phyloP scores from a whole-genome alignment of 2,797 vertebrate species.

The Danio choprae region DNA sequence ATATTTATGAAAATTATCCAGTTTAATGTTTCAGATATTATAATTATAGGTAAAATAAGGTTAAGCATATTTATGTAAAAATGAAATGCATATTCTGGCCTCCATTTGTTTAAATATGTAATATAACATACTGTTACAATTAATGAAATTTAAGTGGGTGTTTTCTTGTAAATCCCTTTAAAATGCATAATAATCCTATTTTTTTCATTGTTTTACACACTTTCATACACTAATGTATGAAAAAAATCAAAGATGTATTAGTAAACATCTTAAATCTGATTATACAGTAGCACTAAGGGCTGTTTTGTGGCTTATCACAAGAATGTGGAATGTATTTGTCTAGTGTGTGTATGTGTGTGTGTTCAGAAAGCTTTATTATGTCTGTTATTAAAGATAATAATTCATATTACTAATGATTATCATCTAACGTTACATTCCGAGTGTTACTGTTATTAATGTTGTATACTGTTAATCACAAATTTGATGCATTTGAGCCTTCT shows the following conservation, averaged over 20 bases:
- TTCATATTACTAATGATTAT: not conserved
- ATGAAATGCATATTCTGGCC: too few relatives aligned
- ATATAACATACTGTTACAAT: too few relatives aligned
- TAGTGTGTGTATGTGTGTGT: not conserved
- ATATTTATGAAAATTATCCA: too few relatives aligned
- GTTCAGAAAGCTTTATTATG: not conserved
- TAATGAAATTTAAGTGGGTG: too few relatives aligned
- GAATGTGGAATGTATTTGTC: not conserved
- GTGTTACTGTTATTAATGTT: not conserved
- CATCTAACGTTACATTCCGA: not conserved
- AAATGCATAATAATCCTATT: too few relatives aligned
- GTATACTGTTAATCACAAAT: not conserved
- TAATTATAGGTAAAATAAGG: too few relatives aligned
- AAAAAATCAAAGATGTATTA: not conserved
- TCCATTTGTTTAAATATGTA: too few relatives aligned
- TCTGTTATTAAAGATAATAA: not conserved
- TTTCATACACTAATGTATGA: not conserved
- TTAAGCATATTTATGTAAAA: too few relatives aligned
- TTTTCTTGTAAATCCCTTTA: too few relatives aligned
- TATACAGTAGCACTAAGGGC: not conserved
- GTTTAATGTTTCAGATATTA: too few relatives aligned
- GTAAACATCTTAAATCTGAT: not conserved
- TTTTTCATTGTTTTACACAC: too few relatives aligned
- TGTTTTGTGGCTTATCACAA: not conserved
- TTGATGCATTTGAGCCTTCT: not conserved